Conservation (phyloP, 1,140 invertebrate species). For the Ceratosolen solmsi region DNA sequence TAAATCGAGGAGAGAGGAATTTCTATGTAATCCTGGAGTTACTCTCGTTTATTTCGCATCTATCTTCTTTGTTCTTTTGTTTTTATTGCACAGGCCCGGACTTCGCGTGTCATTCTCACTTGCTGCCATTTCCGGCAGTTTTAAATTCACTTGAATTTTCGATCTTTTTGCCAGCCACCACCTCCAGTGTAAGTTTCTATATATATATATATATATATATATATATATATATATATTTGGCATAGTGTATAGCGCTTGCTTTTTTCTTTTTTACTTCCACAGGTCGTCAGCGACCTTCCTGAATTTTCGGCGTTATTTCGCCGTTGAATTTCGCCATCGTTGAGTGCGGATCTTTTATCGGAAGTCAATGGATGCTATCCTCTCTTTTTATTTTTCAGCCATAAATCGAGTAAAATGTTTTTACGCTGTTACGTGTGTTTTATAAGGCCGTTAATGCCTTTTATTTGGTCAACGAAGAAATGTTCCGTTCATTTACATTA, state of each 20-base stretch:
- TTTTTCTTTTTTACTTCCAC: not conserved
- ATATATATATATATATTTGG: too few relatives aligned
- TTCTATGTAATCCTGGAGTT: too few relatives aligned
- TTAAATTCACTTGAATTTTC: slow-evolving; percentile 28
- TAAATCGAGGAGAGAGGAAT: too few relatives aligned
- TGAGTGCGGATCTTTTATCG: not conserved
- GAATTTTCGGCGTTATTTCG: not conserved
- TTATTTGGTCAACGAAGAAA: not conserved
- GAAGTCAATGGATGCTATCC: not conserved
- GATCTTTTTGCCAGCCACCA: slow-evolving; percentile 14
- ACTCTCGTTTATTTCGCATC: slow-evolving; percentile 16
- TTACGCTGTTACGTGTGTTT: not conserved
- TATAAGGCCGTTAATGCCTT: slow-evolving; percentile 2
- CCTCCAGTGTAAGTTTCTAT: not conserved
- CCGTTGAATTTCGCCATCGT: not conserved
- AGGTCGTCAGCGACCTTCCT: not conserved
- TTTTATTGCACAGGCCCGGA: not conserved
- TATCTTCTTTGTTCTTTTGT: not conserved
- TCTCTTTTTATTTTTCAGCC: not conserved
- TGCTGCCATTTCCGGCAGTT: slow-evolving; percentile 19
- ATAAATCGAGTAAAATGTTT: slow-evolving; percentile 15
- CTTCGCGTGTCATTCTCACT: slow-evolving; percentile 27
- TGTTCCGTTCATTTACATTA: not conserved
- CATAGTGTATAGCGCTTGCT: not conserved
- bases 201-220: slow-evolving; percentile 26